phyloP scores from a whole-genome alignment of 2,113 vertebrate genomes.

The mouse (Mus musculus) region GRCm39 chr6:48805001-48805500 shows the following conservation, averaged over 20 bases:
- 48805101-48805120: background rate
- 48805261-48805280: background rate
- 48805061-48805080: background rate
- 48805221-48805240: background rate
- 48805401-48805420: background rate
- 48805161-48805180: background rate
- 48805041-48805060: background rate
- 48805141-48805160: background rate
- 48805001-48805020: background rate
- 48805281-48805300: background rate
- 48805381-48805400: background rate
- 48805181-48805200: background rate
- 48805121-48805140: background rate
- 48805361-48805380: background rate
- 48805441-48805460: background rate
- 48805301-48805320: background rate
- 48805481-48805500: background rate
- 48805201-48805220: background rate
- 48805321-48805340: background rate
- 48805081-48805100: background rate
- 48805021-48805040: rapidly evolving
- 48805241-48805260: background rate
- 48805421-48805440: background rate
- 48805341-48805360: background rate
- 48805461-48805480: background rate